Conservation (phyloP, 2,888 invertebrate genomes). For the Orthosia gothica region DNA sequence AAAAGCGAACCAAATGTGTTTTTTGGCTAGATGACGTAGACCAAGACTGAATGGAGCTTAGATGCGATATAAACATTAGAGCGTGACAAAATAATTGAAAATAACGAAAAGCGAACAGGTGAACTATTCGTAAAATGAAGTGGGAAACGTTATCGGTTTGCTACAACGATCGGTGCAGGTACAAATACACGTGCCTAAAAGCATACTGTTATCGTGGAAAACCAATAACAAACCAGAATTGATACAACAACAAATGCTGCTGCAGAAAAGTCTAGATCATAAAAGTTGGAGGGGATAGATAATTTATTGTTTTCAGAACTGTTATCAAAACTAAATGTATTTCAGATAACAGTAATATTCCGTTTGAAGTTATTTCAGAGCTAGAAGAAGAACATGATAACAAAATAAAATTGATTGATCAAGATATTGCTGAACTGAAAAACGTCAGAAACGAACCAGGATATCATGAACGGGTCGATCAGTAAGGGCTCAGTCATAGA, state of each 20-base stretch:
- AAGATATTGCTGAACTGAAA: slow-evolving; percentile 18
- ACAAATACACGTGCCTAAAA: slow-evolving; percentile 77
- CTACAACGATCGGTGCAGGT: slow-evolving; percentile 74
- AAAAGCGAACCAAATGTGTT: slow-evolving; percentile 4
- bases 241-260: slow-evolving; percentile 70
- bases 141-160: slow-evolving; percentile 76
- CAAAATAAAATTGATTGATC: slow-evolving; percentile 6
- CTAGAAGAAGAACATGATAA: slow-evolving; percentile 16
- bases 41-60: slow-evolving; percentile 64
- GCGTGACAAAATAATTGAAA: slow-evolving; percentile 65
- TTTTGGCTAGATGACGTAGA: slow-evolving; percentile 65
- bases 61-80: slow-evolving; percentile 57
- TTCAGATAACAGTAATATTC: slow-evolving; percentile 28
- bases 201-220: slow-evolving; percentile 74
- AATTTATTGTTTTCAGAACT: slow-evolving; percentile 44
- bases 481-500: slow-evolving; percentile 57
- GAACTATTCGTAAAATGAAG: slow-evolving; percentile 67
- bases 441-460: slow-evolving; percentile 49
- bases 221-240: slow-evolving; percentile 77
- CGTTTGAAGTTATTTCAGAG: slow-evolving; percentile 20
- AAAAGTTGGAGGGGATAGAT: slow-evolving; percentile 48
- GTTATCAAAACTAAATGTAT: slow-evolving; percentile 40
- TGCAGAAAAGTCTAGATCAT: slow-evolving; percentile 61
- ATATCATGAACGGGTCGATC: slow-evolving; percentile 61
- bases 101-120: slow-evolving; percentile 75